Conservation (phyloP, 2,113 vertebrate species). For the Ochotona princeps region DNA sequence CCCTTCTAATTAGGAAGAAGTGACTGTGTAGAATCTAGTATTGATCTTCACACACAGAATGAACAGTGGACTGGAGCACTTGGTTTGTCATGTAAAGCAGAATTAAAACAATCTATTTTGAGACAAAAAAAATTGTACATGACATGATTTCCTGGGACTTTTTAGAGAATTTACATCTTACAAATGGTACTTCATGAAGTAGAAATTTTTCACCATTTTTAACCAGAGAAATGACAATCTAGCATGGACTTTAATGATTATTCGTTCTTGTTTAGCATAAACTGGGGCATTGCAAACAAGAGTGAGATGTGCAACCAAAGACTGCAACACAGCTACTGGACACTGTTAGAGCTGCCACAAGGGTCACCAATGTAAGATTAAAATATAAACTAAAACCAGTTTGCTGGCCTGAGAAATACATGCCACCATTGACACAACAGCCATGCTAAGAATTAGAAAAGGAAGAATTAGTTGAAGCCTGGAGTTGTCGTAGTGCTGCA, state of each 20-base stretch:
- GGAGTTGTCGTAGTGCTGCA: not conserved
- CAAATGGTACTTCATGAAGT: no score
- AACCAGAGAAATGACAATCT: not conserved
- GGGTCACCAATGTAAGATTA: not conserved
- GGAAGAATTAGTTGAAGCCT: not conserved
- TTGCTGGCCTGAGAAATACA: not conserved
- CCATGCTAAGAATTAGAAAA: not conserved
- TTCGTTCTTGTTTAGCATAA: not conserved
- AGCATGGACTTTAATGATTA: not conserved
- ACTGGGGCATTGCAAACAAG: not conserved
- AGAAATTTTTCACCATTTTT: not conserved
- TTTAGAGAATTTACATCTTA: no score
- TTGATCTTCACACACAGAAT: not conserved
- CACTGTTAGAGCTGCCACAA: not conserved
- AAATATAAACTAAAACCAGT: not conserved
- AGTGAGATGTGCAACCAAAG: not conserved
- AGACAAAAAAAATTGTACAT: no score
- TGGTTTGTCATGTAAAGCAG: no score
- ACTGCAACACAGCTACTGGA: not conserved
- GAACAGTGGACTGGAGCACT: not conserved
- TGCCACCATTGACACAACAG: not conserved
- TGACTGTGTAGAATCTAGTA: not conserved
- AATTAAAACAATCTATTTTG: no score
- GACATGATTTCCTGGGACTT: no score
- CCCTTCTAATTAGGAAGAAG: not conserved